phyloP scores from a whole-genome alignment of 2,113 vertebrate species.

The Andinoacara biseriatus region DNA sequence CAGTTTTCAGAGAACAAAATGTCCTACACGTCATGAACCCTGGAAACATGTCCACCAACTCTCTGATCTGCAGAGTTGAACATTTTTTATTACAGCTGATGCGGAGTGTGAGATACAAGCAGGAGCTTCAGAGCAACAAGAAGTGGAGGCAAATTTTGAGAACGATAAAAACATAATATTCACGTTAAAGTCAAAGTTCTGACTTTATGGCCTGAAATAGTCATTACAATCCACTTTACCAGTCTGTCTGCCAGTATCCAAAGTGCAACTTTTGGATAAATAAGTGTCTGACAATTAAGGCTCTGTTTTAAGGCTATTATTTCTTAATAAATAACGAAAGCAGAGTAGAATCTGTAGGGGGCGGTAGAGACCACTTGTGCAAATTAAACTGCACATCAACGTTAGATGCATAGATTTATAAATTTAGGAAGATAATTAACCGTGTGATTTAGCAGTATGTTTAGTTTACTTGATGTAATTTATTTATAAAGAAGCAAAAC shows the following conservation, averaged over 20 bases:
- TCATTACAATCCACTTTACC: background rate
- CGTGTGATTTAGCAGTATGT: background rate
- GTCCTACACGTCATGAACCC: background rate
- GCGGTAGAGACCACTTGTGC: conserved; percentile 41
- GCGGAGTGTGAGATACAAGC: background rate
- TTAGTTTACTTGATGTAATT: background rate
- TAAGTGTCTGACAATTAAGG: background rate
- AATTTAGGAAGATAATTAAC: background rate
- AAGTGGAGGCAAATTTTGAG: background rate
- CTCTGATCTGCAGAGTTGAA: background rate
- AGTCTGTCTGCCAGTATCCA: background rate
- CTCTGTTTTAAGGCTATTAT: background rate
- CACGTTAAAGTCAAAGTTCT: background rate
- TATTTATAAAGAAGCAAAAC: background rate
- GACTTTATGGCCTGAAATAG: background rate
- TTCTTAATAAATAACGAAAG: background rate
- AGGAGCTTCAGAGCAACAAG: background rate
- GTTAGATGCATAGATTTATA: background rate
- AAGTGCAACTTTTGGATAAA: background rate
- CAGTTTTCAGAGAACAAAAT: background rate
- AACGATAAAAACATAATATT: background rate
- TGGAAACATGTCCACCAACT: background rate
- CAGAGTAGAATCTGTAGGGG: conserved; percentile 6
- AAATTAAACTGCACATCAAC: background rate
- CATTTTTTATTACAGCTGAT: conserved; percentile 5